These are phyloP conservation scores for Prinia subflava DNA, from an alignment of 2,113 vertebrate genomes.

Conservation along the genomic window DNA sequence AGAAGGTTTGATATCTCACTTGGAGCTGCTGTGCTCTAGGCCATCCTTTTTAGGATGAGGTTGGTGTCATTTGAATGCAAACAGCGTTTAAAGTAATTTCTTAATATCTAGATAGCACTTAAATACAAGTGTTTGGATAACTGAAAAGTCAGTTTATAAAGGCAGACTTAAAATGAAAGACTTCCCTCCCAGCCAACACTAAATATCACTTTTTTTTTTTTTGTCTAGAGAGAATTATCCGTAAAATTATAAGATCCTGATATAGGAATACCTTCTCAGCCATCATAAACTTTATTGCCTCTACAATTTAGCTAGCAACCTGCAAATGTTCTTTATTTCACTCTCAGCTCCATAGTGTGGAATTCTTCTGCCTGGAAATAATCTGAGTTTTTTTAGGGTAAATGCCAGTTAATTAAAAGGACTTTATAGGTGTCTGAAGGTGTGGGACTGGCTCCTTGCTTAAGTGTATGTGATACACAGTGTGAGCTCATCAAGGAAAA, in stretches of 20 bases:
- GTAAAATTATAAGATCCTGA: neutral
- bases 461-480: neutral
- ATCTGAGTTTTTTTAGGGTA: neutral
- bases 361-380: neutral
- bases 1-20: neutral
- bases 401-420: neutral
- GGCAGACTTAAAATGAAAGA: neutral
- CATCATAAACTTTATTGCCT: neutral
- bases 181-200: neutral
- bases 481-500: neutral
- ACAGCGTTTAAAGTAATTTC: neutral
- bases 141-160: neutral
- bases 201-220: neutral
- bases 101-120: neutral
- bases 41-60: neutral
- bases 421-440: neutral
- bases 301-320: neutral
- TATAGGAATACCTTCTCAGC: neutral
- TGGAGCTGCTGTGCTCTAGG: neutral
- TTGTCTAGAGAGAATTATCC: neutral
- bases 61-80: neutral
- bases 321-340: neutral
- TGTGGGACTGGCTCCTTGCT: neutral
- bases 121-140: neutral
- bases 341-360: neutral